Evolutionary conservation across 2,888 invertebrate genomes (phyloP).

Genomic region (Glyphotaelius pellucidus): DNA sequence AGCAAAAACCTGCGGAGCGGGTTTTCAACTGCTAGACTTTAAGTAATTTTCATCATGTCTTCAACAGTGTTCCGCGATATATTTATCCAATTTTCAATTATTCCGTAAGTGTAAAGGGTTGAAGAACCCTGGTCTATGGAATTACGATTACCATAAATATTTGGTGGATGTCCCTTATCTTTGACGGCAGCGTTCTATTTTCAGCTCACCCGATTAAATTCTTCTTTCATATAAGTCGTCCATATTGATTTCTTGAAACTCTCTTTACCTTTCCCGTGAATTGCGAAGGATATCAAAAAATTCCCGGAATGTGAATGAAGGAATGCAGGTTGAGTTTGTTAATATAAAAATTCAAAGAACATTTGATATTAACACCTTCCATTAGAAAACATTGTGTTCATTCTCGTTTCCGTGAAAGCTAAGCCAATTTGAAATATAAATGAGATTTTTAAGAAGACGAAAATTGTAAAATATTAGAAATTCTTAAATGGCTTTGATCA

Average conservation of each 20-base stretch:
- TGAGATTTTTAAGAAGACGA: not conserved
- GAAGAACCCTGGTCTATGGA: not conserved
- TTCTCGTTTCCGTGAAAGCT: not conserved
- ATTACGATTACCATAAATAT: not conserved
- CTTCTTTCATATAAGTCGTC: not conserved
- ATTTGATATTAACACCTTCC: not conserved
- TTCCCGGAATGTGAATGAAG: not conserved
- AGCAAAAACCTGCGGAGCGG: no score
- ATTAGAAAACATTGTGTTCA: not conserved
- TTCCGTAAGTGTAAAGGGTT: not conserved
- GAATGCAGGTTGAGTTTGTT: not conserved
- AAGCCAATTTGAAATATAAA: not conserved
- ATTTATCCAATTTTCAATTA: not conserved
- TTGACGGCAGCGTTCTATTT: not conserved
- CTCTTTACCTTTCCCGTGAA: not conserved
- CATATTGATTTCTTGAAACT: not conserved
- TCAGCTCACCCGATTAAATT: not conserved
- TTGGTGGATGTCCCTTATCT: not conserved
- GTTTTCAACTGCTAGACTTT: no score
- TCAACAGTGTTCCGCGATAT: not conserved
- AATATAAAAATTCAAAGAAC: not conserved
- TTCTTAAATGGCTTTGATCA: not conserved
- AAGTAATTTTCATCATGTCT: no score
- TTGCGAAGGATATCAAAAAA: not conserved
- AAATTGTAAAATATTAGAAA: not conserved